phyloP scores from a whole-genome alignment of 1,140 invertebrate genomes.

The Drosophila pruinosa region DNA sequence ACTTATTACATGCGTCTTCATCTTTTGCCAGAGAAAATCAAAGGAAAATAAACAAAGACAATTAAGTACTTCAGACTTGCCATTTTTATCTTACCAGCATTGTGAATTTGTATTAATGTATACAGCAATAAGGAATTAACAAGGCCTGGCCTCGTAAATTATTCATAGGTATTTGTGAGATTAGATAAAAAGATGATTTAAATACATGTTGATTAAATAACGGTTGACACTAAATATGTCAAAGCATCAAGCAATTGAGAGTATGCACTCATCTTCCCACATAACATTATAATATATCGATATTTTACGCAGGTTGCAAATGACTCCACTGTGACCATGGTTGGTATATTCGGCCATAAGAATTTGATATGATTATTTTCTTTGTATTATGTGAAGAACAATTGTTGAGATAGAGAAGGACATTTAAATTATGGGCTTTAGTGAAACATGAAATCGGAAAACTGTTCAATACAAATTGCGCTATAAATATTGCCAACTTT shows the following conservation, averaged over 20 bases:
- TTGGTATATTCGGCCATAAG: too few relatives aligned
- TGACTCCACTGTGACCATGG: too few relatives aligned
- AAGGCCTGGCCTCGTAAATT: not conserved
- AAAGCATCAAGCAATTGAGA: not conserved
- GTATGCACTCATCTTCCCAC: too few relatives aligned
- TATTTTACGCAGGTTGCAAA: too few relatives aligned
- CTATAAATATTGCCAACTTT: too few relatives aligned
- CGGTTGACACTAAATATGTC: not conserved
- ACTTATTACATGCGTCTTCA: not conserved
- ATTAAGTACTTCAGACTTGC: not conserved
- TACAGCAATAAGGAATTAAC: not conserved
- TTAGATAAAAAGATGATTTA: conserved; percentile 1
- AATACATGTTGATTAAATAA: not conserved
- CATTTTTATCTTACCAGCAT: not conserved
- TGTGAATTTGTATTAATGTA: not conserved
- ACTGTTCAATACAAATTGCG: too few relatives aligned
- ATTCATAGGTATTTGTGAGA: conserved; percentile 5
- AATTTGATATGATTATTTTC: too few relatives aligned
- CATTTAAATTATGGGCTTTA: too few relatives aligned
- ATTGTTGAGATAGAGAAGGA: too few relatives aligned
- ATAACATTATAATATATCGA: too few relatives aligned
- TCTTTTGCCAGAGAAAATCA: not conserved
- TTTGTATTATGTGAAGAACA: too few relatives aligned
- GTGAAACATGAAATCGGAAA: too few relatives aligned
- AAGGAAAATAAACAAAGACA: not conserved